These are phyloP conservation scores for Cathartes aura DNA, from an alignment of 2,113 vertebrate genomes.

Conservation along the genomic window DNA sequence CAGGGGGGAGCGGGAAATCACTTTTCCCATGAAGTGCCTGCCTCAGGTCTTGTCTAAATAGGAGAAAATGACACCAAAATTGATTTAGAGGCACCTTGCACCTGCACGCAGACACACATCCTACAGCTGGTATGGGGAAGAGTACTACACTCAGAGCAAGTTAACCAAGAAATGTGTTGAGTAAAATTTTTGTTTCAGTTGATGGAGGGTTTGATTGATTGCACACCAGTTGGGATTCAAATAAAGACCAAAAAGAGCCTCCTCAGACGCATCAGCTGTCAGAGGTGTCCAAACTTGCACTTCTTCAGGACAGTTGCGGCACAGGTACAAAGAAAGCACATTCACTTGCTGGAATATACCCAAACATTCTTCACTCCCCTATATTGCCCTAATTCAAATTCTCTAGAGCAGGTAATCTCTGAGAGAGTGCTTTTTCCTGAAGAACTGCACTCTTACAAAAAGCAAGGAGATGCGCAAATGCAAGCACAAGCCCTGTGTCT, in stretches of 20 bases:
- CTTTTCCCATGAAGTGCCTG: background rate
- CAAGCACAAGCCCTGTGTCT: background rate
- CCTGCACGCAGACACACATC: background rate
- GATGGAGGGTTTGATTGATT: background rate
- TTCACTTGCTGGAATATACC: background rate
- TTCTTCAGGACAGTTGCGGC: background rate
- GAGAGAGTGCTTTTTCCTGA: background rate
- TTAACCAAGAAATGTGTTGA: background rate
- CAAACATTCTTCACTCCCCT: background rate
- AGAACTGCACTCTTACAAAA: background rate
- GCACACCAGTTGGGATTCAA: background rate
- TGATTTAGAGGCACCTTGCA: background rate
- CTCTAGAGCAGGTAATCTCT: background rate
- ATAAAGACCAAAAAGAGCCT: background rate
- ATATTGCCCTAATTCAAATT: background rate
- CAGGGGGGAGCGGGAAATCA: background rate
- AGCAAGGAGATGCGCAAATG: background rate
- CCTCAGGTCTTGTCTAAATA: background rate
- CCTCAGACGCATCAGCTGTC: background rate
- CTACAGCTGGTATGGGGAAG: rapidly evolving
- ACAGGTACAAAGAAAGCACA: background rate
- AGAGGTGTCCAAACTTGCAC: background rate
- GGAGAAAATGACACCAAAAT: background rate
- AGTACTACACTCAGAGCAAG: background rate
- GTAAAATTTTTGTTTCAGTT: background rate